phyloP scores from a whole-genome alignment of 2,888 invertebrate species.

The Lasius fuliginosus region DNA sequence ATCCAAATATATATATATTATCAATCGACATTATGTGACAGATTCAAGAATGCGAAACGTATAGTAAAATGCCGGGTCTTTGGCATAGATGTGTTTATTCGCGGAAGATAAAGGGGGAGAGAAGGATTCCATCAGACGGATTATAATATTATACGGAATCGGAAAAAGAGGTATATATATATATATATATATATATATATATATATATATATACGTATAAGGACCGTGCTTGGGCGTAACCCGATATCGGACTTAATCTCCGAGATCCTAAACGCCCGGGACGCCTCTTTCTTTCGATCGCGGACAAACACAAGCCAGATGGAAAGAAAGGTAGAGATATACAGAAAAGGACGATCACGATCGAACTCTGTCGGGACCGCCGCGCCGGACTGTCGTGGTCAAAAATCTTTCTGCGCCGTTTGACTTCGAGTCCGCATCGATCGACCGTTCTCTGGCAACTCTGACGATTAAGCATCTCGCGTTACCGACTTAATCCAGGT shows the following conservation, averaged over 20 bases:
- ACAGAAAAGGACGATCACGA: slow-evolving; percentile 70
- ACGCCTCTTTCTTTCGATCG: slow-evolving; percentile 59
- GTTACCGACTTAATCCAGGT: slow-evolving; percentile 66
- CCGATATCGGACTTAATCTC: slow-evolving; percentile 83
- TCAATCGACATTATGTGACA: slow-evolving; percentile 6
- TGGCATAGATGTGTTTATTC: slow-evolving; percentile 42
- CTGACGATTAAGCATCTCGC: slow-evolving; percentile 75
- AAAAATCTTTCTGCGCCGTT: slow-evolving; percentile 79
- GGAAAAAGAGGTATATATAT: slow-evolving; percentile 74
- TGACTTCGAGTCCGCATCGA: slow-evolving; percentile 66
- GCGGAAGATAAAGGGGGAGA: slow-evolving; percentile 77
- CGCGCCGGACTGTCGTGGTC: slow-evolving; percentile 54
- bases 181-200: slow-evolving; percentile 25
- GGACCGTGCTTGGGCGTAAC: slow-evolving; percentile 78
- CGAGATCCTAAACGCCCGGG: slow-evolving; percentile 75
- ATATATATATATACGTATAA: slow-evolving; percentile 23
- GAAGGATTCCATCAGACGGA: slow-evolving; percentile 79
- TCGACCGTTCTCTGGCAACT: slow-evolving; percentile 70
- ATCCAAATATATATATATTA: neutral
- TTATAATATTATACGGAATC: slow-evolving; percentile 84
- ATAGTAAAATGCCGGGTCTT: slow-evolving; percentile 45
- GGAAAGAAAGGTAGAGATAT: slow-evolving; percentile 67
- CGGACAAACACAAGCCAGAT: neutral
- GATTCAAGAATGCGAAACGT: neutral
- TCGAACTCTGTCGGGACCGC: slow-evolving; percentile 32